A percentile compares a stretch with the other conserved stretches of the same genome.
phyloP scores from a whole-genome alignment of 1,140 invertebrate genomes.

The Melitaea cinxia region DNA sequence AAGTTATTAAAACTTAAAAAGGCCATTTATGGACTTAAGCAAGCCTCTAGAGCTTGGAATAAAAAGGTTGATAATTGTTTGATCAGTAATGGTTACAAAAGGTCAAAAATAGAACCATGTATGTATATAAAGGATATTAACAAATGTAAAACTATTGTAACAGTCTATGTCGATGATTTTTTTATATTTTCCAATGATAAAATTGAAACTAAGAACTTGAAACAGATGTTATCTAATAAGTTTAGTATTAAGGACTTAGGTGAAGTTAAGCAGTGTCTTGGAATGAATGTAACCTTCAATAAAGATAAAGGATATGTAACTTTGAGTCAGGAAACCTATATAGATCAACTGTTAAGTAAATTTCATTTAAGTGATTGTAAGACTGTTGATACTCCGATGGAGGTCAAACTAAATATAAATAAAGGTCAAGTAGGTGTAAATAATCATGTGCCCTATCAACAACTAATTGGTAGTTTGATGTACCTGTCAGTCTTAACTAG shows the following conservation, averaged over 20 bases:
- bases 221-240: neutral
- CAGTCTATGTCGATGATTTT: constrained; percentile 64
- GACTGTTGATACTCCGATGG: neutral
- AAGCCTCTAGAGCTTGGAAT: constrained; percentile 36
- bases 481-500: neutral
- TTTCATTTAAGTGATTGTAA: neutral
- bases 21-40: constrained; percentile 43
- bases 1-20: no score
- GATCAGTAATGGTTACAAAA: constrained; percentile 41
- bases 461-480: constrained; percentile 3
- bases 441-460: constrained; percentile 2
- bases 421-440: neutral
- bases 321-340: neutral
- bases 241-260: neutral
- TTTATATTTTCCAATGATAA: constrained; percentile 52
- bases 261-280: neutral
- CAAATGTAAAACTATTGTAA: constrained; percentile 42
- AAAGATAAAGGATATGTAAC: neutral
- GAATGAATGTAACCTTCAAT: neutral
- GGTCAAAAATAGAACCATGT: constrained; percentile 55
- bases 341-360: neutral
- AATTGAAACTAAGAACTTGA: neutral
- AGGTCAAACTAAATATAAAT: constrained; percentile 1
- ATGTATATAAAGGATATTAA: constrained; percentile 48
- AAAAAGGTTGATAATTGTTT: constrained; percentile 41